A percentile compares a stretch with the other conserved stretches of the same genome.
phyloP scores from a whole-genome alignment of 2,888 invertebrate species.

The Tetrapedia diversipes region DNA sequence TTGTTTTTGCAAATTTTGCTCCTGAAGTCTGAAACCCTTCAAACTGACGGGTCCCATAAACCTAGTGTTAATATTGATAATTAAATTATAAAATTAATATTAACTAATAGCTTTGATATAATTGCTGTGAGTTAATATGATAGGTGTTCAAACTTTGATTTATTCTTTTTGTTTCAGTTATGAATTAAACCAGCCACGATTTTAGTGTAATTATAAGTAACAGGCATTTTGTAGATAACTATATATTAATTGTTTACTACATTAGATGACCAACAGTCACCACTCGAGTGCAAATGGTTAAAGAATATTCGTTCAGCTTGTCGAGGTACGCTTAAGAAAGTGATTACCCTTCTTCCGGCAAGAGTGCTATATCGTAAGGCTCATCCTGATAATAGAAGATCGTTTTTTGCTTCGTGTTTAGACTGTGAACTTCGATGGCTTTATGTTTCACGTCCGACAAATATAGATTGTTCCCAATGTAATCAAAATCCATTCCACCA shows the following conservation, averaged over 20 bases:
- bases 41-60: too few species aligned
- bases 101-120: constrained; percentile 2
- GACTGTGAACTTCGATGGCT: constrained; percentile 87
- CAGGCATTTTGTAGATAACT: background rate
- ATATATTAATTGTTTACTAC: constrained; percentile 2
- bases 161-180: constrained; percentile 48
- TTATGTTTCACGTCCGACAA: constrained; percentile 87
- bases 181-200: constrained; percentile 35
- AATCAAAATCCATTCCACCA: constrained; percentile 87
- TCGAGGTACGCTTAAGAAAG: background rate
- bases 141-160: constrained; percentile 34
- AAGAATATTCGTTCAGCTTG: too few species aligned
- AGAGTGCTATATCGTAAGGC: constrained; percentile 88
- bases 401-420: constrained; percentile 85
- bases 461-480: constrained; percentile 89
- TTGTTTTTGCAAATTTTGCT: too few species aligned
- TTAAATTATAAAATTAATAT: constrained; percentile 16
- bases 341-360: constrained; percentile 87
- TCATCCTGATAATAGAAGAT: constrained; percentile 85
- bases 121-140: constrained; percentile 12
- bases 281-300: too few species aligned
- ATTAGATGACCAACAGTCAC: too few species aligned
- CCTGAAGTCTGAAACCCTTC: too few species aligned
- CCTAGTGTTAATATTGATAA: constrained; percentile 20
- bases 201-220: constrained; percentile 32